phyloP scores from a whole-genome alignment of 1,140 invertebrate genomes.

The Drosophila elegans region DNA sequence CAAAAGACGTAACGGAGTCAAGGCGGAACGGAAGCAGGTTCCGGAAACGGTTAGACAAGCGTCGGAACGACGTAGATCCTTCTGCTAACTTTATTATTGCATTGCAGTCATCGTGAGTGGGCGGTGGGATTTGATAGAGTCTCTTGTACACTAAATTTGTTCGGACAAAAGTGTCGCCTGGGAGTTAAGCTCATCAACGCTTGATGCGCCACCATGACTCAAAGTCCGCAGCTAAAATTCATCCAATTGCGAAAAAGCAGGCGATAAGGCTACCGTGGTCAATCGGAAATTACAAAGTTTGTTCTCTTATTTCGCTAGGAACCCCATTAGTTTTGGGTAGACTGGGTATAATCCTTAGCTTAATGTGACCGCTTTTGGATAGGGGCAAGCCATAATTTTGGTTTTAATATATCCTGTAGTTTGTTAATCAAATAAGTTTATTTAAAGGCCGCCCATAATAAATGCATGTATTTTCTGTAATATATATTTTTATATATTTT shows the following conservation, averaged over 20 bases:
- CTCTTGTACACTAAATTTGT: constrained; percentile 75
- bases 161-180: constrained; percentile 77
- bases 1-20: constrained; percentile 49
- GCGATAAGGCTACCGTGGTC: constrained; percentile 24
- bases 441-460: too few relatives aligned
- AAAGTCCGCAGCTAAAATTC: constrained; percentile 70
- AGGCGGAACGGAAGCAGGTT: constrained; percentile 67
- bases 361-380: too few relatives aligned
- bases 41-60: constrained; percentile 50
- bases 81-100: constrained; percentile 73
- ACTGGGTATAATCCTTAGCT: not conserved
- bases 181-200: constrained; percentile 79
- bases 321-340: not conserved
- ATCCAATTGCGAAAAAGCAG: constrained; percentile 36
- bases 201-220: constrained; percentile 72
- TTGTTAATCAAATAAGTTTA: too few relatives aligned
- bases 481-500: too few relatives aligned
- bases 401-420: too few relatives aligned
- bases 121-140: not conserved
- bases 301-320: not conserved
- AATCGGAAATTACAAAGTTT: constrained; percentile 15
- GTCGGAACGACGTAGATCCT: constrained; percentile 37
- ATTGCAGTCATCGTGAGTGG: constrained; percentile 19
- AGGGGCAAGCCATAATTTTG: too few relatives aligned
- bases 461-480: too few relatives aligned